phyloP scores from a whole-genome alignment of 2,113 vertebrate species.

The Oreochromis spilurus region DNA sequence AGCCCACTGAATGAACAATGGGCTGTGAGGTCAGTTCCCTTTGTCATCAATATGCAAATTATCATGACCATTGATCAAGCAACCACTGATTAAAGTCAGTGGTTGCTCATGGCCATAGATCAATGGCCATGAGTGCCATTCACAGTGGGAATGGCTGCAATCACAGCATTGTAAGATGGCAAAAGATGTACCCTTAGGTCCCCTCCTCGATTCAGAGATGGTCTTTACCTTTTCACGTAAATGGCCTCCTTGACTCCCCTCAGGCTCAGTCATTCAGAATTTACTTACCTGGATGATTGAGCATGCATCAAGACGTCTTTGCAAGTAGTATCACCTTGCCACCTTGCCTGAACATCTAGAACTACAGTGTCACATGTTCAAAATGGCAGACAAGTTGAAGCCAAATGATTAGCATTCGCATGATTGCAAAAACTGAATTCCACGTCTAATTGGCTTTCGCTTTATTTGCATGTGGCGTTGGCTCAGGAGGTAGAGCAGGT shows the following conservation, averaged over 20 bases:
- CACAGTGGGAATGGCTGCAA: not conserved
- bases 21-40: rapidly evolving
- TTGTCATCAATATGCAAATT: not conserved
- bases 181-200: not conserved
- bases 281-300: not conserved
- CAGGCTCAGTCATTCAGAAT: not conserved
- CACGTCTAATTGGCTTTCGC: not conserved
- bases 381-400: not conserved
- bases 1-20: not conserved
- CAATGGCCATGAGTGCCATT: not conserved
- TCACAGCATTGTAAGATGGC: not conserved
- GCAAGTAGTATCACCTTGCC: not conserved
- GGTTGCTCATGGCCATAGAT: too few relatives aligned
- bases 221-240: not conserved
- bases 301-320: not conserved
- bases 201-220: not conserved
- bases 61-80: not conserved
- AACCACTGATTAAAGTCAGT: not conserved
- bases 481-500: not conserved
- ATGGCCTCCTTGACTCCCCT: not conserved
- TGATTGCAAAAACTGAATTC: not conserved
- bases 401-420: not conserved
- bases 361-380: not conserved
- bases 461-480: too few relatives aligned
- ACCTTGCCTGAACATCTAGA: not conserved